A percentile compares a stretch with the other conserved stretches of the same genome.
Conservation (phyloP, 1,140 invertebrate species). For the Drosophila burlai region DNA sequence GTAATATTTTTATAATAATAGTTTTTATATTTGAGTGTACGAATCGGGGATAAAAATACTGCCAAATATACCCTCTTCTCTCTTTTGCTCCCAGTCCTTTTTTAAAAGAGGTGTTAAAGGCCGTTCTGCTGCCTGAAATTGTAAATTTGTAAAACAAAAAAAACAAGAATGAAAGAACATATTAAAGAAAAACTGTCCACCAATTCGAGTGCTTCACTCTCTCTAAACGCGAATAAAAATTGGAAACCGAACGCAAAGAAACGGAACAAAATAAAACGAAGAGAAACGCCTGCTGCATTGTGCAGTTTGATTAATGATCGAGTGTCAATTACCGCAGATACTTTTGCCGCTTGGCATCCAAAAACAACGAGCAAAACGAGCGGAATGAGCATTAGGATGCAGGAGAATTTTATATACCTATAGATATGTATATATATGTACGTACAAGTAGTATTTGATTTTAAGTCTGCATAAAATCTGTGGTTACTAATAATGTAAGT, state of each 20-base stretch:
- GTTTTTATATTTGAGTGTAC: constrained; percentile 2
- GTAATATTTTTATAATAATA: background rate
- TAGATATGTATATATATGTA: too few species aligned
- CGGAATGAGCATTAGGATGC: constrained; percentile 10
- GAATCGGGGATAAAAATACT: background rate
- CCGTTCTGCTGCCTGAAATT: constrained; percentile 53
- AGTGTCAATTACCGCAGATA: constrained; percentile 84
- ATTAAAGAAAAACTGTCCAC: constrained; percentile 33
- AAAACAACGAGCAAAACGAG: constrained; percentile 28
- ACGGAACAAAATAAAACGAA: constrained; percentile 61
- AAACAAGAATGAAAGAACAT: background rate
- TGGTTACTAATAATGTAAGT: background rate
- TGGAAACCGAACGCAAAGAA: constrained; percentile 54
- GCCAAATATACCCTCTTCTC: background rate
- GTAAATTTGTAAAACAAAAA: constrained; percentile 31
- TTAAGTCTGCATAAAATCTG: background rate
- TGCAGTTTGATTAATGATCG: constrained; percentile 85
- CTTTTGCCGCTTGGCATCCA: constrained; percentile 34
- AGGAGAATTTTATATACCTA: constrained; percentile 4
- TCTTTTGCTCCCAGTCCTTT: background rate
- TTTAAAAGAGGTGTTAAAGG: constrained; percentile 66
- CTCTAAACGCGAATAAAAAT: constrained; percentile 36
- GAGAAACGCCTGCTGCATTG: constrained; percentile 82
- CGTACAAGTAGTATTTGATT: background rate
- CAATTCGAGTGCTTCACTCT: constrained; percentile 1